Conservation (phyloP, 1,140 invertebrate species). For the Gonioctena quinquepunctata region DNA sequence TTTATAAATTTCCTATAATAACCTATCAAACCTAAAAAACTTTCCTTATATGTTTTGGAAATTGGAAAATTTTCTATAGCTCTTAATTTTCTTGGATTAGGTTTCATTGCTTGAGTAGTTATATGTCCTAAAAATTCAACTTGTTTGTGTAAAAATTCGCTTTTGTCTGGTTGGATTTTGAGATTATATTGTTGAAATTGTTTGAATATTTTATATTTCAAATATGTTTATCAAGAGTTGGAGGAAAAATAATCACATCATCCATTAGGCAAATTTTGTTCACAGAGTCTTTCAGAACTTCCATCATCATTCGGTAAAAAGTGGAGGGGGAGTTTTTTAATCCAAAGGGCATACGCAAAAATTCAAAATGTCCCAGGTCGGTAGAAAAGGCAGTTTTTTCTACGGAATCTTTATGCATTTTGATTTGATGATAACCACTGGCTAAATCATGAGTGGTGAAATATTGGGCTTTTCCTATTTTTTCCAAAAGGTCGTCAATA, state of each 20-base stretch:
- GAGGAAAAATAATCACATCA: conserved; percentile 56
- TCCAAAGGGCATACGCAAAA: conserved; percentile 42
- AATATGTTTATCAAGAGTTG: too few species aligned
- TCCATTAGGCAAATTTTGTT: too few species aligned
- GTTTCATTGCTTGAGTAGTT: too few species aligned
- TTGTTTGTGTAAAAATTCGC: neutral
- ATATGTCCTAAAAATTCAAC: neutral
- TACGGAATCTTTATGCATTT: conserved; percentile 24
- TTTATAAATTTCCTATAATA: conserved; percentile 43
- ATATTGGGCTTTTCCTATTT: conserved; percentile 24
- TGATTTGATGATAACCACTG: conserved; percentile 33
- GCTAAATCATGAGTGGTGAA: conserved; percentile 35
- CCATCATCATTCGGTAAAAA: neutral
- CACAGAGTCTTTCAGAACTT: too few species aligned
- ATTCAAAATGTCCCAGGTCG: conserved; percentile 41
- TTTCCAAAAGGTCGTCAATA: conserved; percentile 56
- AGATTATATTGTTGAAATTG: neutral
- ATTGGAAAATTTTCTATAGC: too few species aligned
- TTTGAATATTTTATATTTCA: neutral
- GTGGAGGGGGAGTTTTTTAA: conserved; percentile 31
- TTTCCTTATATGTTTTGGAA: conserved; percentile 48
- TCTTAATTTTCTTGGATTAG: too few species aligned
- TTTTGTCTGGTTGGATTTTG: neutral
- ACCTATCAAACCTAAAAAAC: conserved; percentile 54
- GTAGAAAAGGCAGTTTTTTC: conserved; percentile 48